Conservation (phyloP, 92 coral and sea anemone species). For the Parazoanthus atlanticus region DNA sequence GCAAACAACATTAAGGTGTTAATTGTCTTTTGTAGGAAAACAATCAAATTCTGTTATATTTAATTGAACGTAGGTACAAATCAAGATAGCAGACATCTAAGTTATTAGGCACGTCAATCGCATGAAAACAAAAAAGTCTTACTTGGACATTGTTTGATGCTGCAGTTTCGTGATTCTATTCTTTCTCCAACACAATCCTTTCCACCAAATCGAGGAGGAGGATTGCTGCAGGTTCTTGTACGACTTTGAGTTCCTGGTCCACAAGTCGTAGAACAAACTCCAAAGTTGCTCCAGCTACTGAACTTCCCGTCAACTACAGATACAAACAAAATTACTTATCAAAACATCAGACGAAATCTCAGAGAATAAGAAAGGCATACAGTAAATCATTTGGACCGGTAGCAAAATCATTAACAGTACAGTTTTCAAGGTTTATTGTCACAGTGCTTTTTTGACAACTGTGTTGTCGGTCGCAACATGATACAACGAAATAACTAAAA, state of each 20-base stretch:
- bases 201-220: too few species aligned
- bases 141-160: slow-evolving; percentile 38
- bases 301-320: slow-evolving; percentile 25
- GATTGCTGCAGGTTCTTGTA: slow-evolving; percentile 51
- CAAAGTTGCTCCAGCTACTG: background rate
- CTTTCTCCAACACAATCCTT: background rate
- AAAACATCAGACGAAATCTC: too few species aligned
- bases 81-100: background rate
- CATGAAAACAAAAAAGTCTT: background rate
- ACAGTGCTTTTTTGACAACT: too few species aligned
- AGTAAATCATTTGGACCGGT: too few species aligned
- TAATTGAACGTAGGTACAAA: background rate
- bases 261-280: slow-evolving; percentile 72
- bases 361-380: too few species aligned
- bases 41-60: too few species aligned
- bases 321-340: too few species aligned
- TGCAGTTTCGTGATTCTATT: slow-evolving; percentile 15
- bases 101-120: too few species aligned
- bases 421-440: too few species aligned
- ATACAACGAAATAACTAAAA: too few species aligned
- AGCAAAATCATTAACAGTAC: too few species aligned
- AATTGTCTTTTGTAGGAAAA: background rate
- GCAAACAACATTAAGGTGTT: background rate
- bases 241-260: slow-evolving; percentile 78
- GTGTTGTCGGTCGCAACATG: too few species aligned